Base-by-base conservation (phyloP, 2,113 vertebrate species). In the Eptesicus fuscus region DNA sequence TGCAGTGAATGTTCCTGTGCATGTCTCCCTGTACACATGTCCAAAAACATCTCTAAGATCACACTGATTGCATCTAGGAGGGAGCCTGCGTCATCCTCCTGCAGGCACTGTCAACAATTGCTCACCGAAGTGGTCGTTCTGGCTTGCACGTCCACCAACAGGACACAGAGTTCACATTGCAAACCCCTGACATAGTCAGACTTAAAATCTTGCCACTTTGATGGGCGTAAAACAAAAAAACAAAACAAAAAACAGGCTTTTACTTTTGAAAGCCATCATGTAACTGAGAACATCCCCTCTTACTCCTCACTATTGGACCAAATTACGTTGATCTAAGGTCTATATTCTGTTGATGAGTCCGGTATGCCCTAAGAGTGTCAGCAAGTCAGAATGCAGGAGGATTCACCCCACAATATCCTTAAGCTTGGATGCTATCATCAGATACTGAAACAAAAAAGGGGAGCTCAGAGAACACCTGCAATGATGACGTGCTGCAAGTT, bases 301-400 rank as follows among this genome's bases (percentile, higher is more conserved):
- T 35, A 51, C 78, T 69, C 44, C 30, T 77, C 56, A 20, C 9
- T 4, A 17, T 0, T 7, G 47, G 32, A 22, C 83, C 69, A 35
- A 47, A 56, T 59, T 83, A 74, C 49, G 11, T 4, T 4, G 10
- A 89, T 53, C 10, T 2, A 0, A 76, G 32, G 63, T 22, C 79
- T 32, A 1, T 6, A 30, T n/a, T 49, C n/a, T 73, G 65, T 67
- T 25, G 28, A 23, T 12, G 6, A 35, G 5, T 5, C 20, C 6
- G 1, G 11, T 5, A 13, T 11, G 14, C 74, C 40, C 7, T 0
- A 37, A 28, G 10, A 63, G 9, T 0, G 14, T 23, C 13, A n/a
- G 49, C 17, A 30, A 63, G 32, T 49, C 70, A 83, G 65, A 35
- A 35, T 2, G 13, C 28, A 71, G 44, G 23, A 25, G 59, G 23